phyloP scores from a whole-genome alignment of 1,140 invertebrate species.

The Rhysida immarginata region DNA sequence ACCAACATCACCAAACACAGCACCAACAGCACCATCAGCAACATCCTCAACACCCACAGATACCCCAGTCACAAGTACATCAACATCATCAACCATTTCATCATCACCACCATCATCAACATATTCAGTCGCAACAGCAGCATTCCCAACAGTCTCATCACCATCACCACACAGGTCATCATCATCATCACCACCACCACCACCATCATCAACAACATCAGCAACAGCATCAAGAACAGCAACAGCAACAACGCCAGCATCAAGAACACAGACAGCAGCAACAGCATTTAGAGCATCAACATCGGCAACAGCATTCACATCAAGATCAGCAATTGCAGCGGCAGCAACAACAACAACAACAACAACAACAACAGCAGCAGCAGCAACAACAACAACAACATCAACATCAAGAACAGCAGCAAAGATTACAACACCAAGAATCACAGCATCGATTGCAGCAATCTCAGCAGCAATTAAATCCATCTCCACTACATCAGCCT shows the following conservation, averaged over 20 bases:
- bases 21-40: background rate
- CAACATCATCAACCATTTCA: constrained; percentile 47
- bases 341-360: constrained; percentile 26
- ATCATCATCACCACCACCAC: background rate
- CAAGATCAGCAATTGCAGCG: too few species aligned
- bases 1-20: background rate
- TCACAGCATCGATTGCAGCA: too few species aligned
- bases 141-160: constrained; percentile 23
- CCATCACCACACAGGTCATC: constrained; percentile 1
- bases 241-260: constrained; percentile 8
- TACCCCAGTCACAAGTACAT: constrained; percentile 37
- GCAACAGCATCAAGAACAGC: constrained; percentile 1
- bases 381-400: constrained; percentile 21
- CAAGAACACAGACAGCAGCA: constrained; percentile 1
- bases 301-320: too few species aligned
- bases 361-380: too few species aligned
- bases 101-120: constrained; percentile 21
- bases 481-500: background rate
- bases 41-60: constrained; percentile 18
- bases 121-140: constrained; percentile 15
- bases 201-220: background rate
- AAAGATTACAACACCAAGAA: background rate
- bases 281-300: constrained; percentile 1
- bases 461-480: constrained; percentile 8
- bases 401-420: constrained; percentile 9